Conservation (phyloP, 2,797 vertebrate species). For the Clarias platycephalus region DNA sequence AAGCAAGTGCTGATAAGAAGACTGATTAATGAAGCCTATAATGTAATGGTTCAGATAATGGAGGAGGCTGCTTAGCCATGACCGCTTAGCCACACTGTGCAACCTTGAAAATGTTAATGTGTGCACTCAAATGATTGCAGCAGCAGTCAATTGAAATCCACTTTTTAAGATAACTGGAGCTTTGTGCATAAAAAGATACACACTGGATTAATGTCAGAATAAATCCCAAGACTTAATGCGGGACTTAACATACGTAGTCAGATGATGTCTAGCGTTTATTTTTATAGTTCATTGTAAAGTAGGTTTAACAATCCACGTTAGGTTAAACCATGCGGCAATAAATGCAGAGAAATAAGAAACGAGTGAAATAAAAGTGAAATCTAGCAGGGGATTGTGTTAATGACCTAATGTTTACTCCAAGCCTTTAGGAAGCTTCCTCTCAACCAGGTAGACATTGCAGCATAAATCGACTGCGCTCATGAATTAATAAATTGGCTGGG, state of each 20-base stretch:
- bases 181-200: constrained; percentile 57
- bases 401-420: constrained; percentile 28
- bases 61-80: constrained; percentile 42
- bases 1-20: constrained; percentile 46
- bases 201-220: not conserved
- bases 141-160: constrained; percentile 55
- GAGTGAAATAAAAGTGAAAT: constrained; percentile 38
- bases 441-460: constrained; percentile 21
- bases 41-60: constrained; percentile 44
- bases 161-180: constrained; percentile 48
- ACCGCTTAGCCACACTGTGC: constrained; percentile 56
- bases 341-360: not conserved
- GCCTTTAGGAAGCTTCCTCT: constrained; percentile 29
- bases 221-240: not conserved
- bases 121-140: constrained; percentile 53
- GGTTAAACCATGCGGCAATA: not conserved
- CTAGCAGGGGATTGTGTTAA: constrained; percentile 32
- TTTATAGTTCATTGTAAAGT: not conserved
- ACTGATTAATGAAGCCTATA: constrained; percentile 48
- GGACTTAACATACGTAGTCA: not conserved
- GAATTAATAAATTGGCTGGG: constrained; percentile 50
- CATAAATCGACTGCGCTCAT: constrained; percentile 36
- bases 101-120: constrained; percentile 68
- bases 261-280: not conserved
- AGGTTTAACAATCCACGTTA: not conserved